Conservation (phyloP, 2,888 invertebrate species). For the Sinelater perroti region DNA sequence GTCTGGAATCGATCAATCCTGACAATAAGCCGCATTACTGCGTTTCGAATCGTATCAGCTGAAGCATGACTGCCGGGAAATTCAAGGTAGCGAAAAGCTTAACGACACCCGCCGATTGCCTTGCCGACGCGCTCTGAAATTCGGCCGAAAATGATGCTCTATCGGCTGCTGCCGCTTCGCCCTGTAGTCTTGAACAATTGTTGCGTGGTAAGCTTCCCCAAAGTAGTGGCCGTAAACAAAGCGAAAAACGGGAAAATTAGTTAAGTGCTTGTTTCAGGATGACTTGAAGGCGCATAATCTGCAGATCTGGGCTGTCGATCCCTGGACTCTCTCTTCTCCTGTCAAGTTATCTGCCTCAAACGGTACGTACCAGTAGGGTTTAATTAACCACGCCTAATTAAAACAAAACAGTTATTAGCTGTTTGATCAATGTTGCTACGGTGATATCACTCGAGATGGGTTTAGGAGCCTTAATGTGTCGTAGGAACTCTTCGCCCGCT, state of each 20-base stretch:
- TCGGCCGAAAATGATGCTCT: conserved; percentile 58
- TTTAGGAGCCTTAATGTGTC: conserved; percentile 26
- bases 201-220: conserved; percentile 56
- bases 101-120: too few species aligned
- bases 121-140: too few species aligned
- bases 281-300: conserved; percentile 47
- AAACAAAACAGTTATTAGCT: too few species aligned
- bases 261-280: conserved; percentile 47
- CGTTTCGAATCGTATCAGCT: conserved; percentile 13
- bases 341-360: conserved; percentile 44
- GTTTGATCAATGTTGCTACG: conserved; percentile 17
- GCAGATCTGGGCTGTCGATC: conserved; percentile 55
- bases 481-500: conserved; percentile 55
- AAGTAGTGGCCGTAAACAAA: too few species aligned
- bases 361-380: conserved; percentile 43
- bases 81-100: too few species aligned
- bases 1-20: conserved; percentile 38
- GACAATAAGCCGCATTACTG: conserved; percentile 32
- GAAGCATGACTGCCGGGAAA: conserved; percentile 30
- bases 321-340: conserved; percentile 48
- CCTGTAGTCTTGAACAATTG: conserved; percentile 56
- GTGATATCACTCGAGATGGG: not conserved
- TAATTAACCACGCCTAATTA: too few species aligned
- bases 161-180: conserved; percentile 58
- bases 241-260: not conserved